Conservation (phyloP, 1,140 invertebrate species). For the Leptestheria dahalacensis region DNA sequence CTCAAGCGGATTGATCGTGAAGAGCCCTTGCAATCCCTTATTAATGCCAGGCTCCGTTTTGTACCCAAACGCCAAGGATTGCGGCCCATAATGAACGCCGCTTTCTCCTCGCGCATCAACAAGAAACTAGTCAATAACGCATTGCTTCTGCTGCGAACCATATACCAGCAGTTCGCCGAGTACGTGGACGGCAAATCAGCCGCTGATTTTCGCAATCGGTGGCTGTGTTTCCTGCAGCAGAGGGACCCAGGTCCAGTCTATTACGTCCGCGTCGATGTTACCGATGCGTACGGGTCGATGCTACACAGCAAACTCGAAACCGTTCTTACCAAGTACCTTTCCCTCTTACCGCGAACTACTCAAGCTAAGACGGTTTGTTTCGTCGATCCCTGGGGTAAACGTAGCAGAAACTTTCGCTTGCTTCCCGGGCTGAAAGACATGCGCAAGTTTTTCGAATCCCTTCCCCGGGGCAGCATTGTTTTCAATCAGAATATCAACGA, state of each 20-base stretch:
- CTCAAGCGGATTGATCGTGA: not conserved
- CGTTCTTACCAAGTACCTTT: not conserved
- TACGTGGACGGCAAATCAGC: conserved; percentile 5
- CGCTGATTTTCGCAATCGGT: not conserved
- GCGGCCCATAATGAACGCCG: conserved; percentile 3
- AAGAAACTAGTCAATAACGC: conserved; percentile 2
- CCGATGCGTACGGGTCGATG: conserved; percentile 4
- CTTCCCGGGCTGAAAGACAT: not conserved
- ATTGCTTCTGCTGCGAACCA: conserved; percentile 1
- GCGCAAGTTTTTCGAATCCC: not conserved
- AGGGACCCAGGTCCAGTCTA: not conserved
- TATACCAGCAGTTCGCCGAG: not conserved
- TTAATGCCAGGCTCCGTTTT: not conserved
- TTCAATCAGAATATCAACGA: not conserved
- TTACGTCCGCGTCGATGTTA: conserved; percentile 2
- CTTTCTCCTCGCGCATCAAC: not conserved
- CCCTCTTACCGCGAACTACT: not conserved
- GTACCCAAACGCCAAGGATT: conserved; percentile 2
- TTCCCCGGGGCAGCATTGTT: not conserved
- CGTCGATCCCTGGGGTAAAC: not conserved
- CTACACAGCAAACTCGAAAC: not conserved
- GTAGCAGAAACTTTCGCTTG: not conserved
- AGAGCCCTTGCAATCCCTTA: not conserved
- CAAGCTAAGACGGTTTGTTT: not conserved
- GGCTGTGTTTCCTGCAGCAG: not conserved